Evolutionary conservation across 2,797 vertebrate species (phyloP).

Genomic region (Sebastolobus alascanus): DNA sequence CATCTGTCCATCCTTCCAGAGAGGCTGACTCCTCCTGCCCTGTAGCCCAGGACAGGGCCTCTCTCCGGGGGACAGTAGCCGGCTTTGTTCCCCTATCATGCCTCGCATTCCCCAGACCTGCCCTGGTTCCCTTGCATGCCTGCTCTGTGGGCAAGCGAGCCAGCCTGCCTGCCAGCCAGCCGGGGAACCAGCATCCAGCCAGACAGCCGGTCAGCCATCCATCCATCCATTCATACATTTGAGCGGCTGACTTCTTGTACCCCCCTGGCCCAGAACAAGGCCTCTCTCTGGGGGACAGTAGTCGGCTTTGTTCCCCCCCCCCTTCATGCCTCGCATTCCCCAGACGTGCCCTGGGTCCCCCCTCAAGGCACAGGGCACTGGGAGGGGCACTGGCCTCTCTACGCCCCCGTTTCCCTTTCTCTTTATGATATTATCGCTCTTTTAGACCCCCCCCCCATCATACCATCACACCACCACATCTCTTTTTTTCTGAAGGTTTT

Average conservation of each 20-base stretch:
- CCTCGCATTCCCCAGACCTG: conserved; percentile 83
- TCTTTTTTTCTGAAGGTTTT: conserved; percentile 25
- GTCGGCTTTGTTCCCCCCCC: conserved; percentile 81
- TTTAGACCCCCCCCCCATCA: conserved; percentile 17
- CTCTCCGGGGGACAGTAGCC: conserved; percentile 83
- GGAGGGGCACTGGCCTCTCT: conserved; percentile 71
- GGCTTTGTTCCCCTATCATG: conserved; percentile 83
- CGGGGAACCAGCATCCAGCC: conserved; percentile 59
- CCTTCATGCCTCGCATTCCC: conserved; percentile 85
- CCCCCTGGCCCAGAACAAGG: conserved; percentile 78
- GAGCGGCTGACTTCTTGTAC: conserved; percentile 73
- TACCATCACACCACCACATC: conserved; percentile 13
- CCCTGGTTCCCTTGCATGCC: conserved; percentile 69
- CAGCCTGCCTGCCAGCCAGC: conserved; percentile 44
- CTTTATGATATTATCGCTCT: conserved; percentile 68
- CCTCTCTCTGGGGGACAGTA: conserved; percentile 87
- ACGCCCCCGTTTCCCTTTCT: conserved; percentile 65
- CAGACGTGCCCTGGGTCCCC: conserved; percentile 77
- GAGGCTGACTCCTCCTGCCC: conserved; percentile 66
- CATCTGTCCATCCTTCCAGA: conserved; percentile 35
- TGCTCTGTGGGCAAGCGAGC: conserved; percentile 66
- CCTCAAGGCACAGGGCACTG: conserved; percentile 75
- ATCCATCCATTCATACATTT: conserved; percentile 65
- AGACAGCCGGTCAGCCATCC: conserved; percentile 63
- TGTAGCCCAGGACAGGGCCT: conserved; percentile 73